Evolutionary conservation across 2,797 vertebrate species (phyloP), one percentile per base, ranked within the genome.

Genomic region (Typhlichthys subterraneus): DNA sequence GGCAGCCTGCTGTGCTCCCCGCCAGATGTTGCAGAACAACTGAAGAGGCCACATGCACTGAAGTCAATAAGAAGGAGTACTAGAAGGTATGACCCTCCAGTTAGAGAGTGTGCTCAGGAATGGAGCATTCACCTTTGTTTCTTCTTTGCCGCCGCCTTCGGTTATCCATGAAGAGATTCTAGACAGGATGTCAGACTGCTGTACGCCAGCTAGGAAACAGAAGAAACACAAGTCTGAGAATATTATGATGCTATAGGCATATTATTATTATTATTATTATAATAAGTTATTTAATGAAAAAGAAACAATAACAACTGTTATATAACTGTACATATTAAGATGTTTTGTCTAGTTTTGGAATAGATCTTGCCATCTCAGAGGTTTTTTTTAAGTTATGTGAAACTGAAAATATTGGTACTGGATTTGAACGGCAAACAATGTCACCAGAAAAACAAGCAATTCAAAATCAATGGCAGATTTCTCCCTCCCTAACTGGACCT

Each of bases 1-100:
- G 79, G 74, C 53, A 79, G 83, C 85, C 81, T 81, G 83, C 74
- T 65, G 77, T 73, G 85, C 74, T 85, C 76, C 67, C 85, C 86
- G 76, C 62, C 84, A 86, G 81, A 87, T 85, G 86, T 81, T 82
- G 71, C 69, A 75, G 78, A 86, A 90, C 77, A 76, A 86, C 79
- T 77, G 76, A 78, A 72, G 76, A 84, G 88, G 83, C 85, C 87
- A 83, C 85, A 90, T 89, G 88, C 88, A 88, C 85, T 68, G 64
- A 72, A 70, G 85, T 87, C 84, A 79, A 68, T 74, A 59, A 68
- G 69, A 79, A 80, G 76, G 77, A 77, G 71, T 68, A 77, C 76
- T 78, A 70, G 75, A 67, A 48, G 67, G 53, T 85, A 75, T 64
- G 78, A 71, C 63, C 76, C 70, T 67, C 72, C 80, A 70, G 63